Evolutionary conservation across 1,140 invertebrate species (phyloP).

Genomic region (Pectinophora gossypiella): DNA sequence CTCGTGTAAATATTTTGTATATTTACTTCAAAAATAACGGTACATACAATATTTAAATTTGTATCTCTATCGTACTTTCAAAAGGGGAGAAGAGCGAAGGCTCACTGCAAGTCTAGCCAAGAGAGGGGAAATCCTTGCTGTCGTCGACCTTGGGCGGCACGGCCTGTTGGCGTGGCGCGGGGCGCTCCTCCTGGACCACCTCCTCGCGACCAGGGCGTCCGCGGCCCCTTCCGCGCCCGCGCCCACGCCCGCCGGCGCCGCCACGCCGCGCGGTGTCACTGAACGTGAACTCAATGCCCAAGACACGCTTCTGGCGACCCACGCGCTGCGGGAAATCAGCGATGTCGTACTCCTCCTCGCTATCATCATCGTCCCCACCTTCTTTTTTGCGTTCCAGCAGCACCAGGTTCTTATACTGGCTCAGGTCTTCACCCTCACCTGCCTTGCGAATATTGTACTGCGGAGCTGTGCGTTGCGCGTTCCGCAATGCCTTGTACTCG

Average conservation of each 20-base stretch:
- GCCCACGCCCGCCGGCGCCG: conserved; percentile 76
- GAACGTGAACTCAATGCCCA: conserved; percentile 94
- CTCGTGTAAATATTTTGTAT: conserved; percentile 75
- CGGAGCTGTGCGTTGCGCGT: conserved; percentile 83
- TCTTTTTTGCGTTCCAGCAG: conserved; percentile 88
- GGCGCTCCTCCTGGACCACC: conserved; percentile 40
- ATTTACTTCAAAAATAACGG: conserved; percentile 76
- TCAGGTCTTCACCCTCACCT: conserved; percentile 92
- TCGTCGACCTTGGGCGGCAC: conserved; percentile 95
- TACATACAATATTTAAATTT: conserved; percentile 73
- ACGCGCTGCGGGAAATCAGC: conserved; percentile 91
- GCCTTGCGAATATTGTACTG: conserved; percentile 93
- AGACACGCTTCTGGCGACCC: conserved; percentile 89
- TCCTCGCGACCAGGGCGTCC: conserved; percentile 46
- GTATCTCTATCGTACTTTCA: conserved; percentile 63
- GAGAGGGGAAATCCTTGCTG: conserved; percentile 95
- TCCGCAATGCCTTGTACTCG: conserved; percentile 90
- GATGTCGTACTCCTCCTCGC: conserved; percentile 84
- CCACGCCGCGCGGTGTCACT: conserved; percentile 86
- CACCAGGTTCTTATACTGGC: conserved; percentile 95
- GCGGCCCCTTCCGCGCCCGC: conserved; percentile 34
- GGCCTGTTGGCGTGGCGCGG: conserved; percentile 46
- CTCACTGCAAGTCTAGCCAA: conserved; percentile 80
- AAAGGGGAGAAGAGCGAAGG: conserved; percentile 60
- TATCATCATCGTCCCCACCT: conserved; percentile 79